Evolutionary conservation across 30 jellyfish, hydroid and myxozoan species (phyloP), one percentile per base, ranked within the genome.

Genomic region (Aurelia aurita complex sp. Pacific): DNA sequence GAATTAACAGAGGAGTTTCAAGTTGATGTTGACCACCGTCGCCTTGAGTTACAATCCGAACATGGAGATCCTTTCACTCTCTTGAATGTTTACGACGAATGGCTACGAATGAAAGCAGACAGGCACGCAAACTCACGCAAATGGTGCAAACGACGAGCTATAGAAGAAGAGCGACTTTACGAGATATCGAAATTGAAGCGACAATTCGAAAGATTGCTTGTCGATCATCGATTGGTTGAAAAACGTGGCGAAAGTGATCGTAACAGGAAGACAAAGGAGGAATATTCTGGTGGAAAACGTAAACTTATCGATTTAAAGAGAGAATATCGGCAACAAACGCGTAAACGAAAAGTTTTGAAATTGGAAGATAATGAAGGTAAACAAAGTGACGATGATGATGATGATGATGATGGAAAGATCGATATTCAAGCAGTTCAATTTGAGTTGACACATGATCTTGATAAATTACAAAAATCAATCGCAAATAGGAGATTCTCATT

Each of bases 31-130:
- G 99, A 94, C 36, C 95, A 85, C 16, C 89, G 97, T 14, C 93
- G 99, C 23, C 62, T 73, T 11, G 97, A 88, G 76, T 71, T 84
- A 55, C 92, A 74, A 54, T 94, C 99, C 4, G 95, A 87, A 51
- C 99, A 94, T 69, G 99, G 99, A 46, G 99, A 95, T 53, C 97
- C 99, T 5, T 95, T 95, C 66, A 85, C 96, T 6, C 71, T 95
- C 19, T 64, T 95, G 64, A 95, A 88, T 54, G 90, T 88, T 38
- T 95, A 90, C 85, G 97, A 91, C 82, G 98, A 90, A 79, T 96
- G 99, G 99, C 46, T 90, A 2, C 89, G 86, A 14, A 65, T 96
- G 69, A 96, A 96, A 76, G 63, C 96, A 15, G 97, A 91, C 79
- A 77, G 96, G 67, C 88, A 88, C 36, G 17, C 91, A 42, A 42